Conservation (phyloP, 2,113 vertebrate genomes). For the Syngnathus scovelli region DNA sequence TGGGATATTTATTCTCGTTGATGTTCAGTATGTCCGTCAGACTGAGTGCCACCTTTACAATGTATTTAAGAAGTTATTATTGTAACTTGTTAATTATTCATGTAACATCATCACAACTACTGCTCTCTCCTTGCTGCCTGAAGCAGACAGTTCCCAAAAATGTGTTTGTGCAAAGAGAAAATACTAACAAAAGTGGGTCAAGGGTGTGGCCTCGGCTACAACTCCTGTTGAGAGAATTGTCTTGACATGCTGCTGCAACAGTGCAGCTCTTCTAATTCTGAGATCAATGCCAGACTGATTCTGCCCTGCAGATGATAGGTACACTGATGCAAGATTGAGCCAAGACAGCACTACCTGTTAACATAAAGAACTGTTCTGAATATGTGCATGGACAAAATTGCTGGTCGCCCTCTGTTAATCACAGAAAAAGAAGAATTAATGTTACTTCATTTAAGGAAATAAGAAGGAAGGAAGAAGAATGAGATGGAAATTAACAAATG, state of each 20-base stretch:
- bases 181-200: background rate
- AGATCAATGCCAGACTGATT: slow-evolving; percentile 48
- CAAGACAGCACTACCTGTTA: slow-evolving; percentile 15
- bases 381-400: background rate
- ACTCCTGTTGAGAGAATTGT: slow-evolving; percentile 32
- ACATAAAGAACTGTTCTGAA: slow-evolving; percentile 1
- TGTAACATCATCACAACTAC: background rate
- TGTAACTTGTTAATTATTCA: slow-evolving; percentile 15
- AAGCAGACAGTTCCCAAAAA: background rate
- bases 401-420: too few species aligned
- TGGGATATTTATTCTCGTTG: slow-evolving; percentile 9
- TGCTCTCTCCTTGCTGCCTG: background rate
- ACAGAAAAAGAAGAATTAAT: too few species aligned
- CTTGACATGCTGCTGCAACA: slow-evolving; percentile 29
- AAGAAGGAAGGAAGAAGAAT: too few species aligned
- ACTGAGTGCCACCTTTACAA: slow-evolving; percentile 8
- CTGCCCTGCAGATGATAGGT: slow-evolving; percentile 41
- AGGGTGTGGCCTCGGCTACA: slow-evolving; percentile 33
- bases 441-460: too few species aligned
- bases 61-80: background rate
- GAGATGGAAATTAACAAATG: too few species aligned
- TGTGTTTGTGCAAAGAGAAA: background rate
- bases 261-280: slow-evolving; percentile 38
- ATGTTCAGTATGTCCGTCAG: slow-evolving; percentile 11
- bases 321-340: slow-evolving; percentile 34